Evolutionary conservation across 2,113 vertebrate species (phyloP).

Genomic region (Hippocampus barbouri): DNA sequence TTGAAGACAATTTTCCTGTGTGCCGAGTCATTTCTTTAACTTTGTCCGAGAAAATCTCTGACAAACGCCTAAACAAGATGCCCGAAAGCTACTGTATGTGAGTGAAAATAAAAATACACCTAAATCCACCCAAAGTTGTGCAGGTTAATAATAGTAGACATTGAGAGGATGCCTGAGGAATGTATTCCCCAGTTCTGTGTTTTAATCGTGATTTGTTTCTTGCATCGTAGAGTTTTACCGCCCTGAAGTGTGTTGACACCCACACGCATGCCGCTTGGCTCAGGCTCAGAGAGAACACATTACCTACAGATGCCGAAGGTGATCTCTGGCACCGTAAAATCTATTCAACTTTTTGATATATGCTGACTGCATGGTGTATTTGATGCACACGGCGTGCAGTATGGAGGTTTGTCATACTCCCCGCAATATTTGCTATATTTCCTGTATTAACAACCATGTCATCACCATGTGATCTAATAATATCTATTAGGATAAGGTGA

Average conservation of each 20-base stretch:
- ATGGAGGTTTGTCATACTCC: neutral
- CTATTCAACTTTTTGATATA: constrained; percentile 17
- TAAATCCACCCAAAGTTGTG: too few species aligned
- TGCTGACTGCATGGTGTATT: constrained; percentile 10
- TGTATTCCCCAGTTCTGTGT: constrained; percentile 3
- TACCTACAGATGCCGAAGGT: constrained; percentile 51
- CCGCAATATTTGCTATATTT: neutral
- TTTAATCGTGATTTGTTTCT: constrained; percentile 31
- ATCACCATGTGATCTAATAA: neutral
- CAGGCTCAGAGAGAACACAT: constrained; percentile 46
- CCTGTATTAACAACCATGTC: neutral
- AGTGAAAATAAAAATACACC: too few species aligned
- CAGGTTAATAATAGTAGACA: too few species aligned
- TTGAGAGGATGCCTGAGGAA: too few species aligned
- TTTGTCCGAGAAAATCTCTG: too few species aligned
- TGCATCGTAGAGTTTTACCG: constrained; percentile 23
- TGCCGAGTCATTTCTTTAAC: too few species aligned
- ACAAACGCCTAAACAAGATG: too few species aligned
- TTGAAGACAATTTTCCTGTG: too few species aligned
- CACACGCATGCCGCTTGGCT: constrained; percentile 59
- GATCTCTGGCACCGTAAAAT: constrained; percentile 36
- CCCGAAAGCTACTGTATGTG: too few species aligned
- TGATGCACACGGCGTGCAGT: constrained; percentile 2
- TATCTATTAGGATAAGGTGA: constrained; percentile 2
- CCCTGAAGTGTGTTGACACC: constrained; percentile 53